Evolutionary conservation across 2,113 vertebrate species (phyloP).

Genomic region (Syrmaticus mikado): DNA sequence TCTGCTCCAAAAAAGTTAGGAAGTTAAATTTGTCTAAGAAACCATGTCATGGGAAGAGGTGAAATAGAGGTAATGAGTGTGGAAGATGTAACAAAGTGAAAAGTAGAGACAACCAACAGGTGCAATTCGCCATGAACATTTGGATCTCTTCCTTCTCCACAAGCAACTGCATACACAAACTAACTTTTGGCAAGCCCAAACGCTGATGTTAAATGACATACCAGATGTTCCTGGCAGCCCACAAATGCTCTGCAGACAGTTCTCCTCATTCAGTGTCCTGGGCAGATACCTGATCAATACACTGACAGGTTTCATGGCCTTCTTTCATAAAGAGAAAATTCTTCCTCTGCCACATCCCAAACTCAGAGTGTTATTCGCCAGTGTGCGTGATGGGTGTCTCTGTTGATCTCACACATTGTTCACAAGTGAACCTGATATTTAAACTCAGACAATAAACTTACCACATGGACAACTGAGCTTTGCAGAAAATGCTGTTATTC

Average conservation of each 20-base stretch:
- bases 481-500: background rate
- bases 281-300: background rate
- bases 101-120: conserved; percentile 21
- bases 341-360: background rate
- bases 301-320: background rate
- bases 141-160: conserved; percentile 3
- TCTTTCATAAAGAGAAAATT: fast-evolving
- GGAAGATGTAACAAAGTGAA: background rate
- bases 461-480: background rate
- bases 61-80: background rate
- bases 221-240: conserved; percentile 26
- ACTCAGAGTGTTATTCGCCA: background rate
- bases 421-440: background rate
- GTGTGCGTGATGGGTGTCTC: fast-evolving
- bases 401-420: background rate
- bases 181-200: conserved; percentile 5
- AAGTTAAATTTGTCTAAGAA: background rate
- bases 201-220: background rate
- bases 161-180: background rate
- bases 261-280: background rate
- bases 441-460: background rate
- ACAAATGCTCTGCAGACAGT: fast-evolving
- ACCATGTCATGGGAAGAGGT: background rate
- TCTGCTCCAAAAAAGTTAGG: background rate
- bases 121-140: conserved; percentile 27